Conservation (phyloP, 1,140 invertebrate genomes). For the Camponotus floridanus region DNA sequence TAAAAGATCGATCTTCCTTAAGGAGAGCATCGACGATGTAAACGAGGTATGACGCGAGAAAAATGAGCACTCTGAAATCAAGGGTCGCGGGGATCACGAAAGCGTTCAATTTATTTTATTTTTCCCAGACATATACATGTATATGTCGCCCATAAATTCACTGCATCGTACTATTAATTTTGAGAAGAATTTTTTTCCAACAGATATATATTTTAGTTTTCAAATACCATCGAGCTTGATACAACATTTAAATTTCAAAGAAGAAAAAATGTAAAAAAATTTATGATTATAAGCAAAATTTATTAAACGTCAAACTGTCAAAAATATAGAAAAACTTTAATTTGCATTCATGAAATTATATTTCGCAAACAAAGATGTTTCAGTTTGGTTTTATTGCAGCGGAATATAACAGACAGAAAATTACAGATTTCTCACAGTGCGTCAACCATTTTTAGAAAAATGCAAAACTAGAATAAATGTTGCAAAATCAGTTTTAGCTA, state of each 20-base stretch:
- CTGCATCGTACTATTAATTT: slow-evolving; percentile 21
- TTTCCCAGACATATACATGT: not conserved
- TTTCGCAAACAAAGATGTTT: not conserved
- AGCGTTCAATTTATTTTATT: slow-evolving; percentile 65
- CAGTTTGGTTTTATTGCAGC: not conserved
- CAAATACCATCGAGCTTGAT: not conserved
- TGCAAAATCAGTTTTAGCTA: slow-evolving; percentile 1
- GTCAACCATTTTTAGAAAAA: not conserved
- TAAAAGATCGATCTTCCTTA: slow-evolving; percentile 65
- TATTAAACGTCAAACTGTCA: not conserved
- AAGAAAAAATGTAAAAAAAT: not conserved
- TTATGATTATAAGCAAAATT: not conserved
- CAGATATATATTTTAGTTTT: not conserved
- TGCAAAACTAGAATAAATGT: not conserved
- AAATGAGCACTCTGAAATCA: slow-evolving; percentile 71
- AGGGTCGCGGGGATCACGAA: slow-evolving; percentile 35
- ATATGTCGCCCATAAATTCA: slow-evolving; percentile 50
- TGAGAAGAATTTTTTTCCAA: not conserved
- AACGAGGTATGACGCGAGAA: slow-evolving; percentile 66
- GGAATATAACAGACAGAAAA: not conserved
- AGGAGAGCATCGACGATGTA: slow-evolving; percentile 63
- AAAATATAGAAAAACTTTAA: not conserved
- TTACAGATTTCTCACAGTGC: not conserved
- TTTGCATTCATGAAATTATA: not conserved
- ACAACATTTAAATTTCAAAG: not conserved